Percentiles rank a stretch among this genome's conserved stretches.
phyloP scores from a whole-genome alignment of 2,797 vertebrate genomes.

The Gymnoscopelus braueri region DNA sequence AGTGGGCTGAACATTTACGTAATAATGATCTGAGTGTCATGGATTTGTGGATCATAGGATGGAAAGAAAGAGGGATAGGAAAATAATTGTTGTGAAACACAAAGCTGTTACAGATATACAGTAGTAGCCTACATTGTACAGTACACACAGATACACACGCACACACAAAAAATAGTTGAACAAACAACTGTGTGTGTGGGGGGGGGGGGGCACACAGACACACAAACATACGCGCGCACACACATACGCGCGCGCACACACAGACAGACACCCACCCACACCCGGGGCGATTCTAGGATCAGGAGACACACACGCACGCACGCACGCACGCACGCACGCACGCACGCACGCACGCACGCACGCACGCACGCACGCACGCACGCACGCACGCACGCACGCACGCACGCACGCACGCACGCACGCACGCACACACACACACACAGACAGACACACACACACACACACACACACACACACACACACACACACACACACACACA shows the following conservation, averaged over 20 bases:
- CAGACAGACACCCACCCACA: not conserved
- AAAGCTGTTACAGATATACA: not conserved
- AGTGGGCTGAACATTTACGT: conserved; percentile 30
- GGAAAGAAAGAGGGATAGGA: conserved; percentile 25
- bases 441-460: not conserved
- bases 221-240: not conserved
- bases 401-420: not conserved
- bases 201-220: not conserved
- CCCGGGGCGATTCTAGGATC: too few relatives aligned
- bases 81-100: conserved; percentile 36
- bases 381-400: not conserved
- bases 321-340: not conserved
- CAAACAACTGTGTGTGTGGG: too few relatives aligned
- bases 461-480: not conserved
- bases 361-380: not conserved
- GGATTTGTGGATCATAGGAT: conserved; percentile 29
- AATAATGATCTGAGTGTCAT: conserved; percentile 26
- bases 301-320: too few relatives aligned
- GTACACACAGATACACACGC: conserved; percentile 3
- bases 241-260: not conserved
- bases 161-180: not conserved
- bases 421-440: not conserved
- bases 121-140: not conserved
- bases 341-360: not conserved
- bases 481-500: not conserved